Base-by-base conservation (phyloP, 1,140 invertebrate species). In the Triops cancriformis region DNA sequence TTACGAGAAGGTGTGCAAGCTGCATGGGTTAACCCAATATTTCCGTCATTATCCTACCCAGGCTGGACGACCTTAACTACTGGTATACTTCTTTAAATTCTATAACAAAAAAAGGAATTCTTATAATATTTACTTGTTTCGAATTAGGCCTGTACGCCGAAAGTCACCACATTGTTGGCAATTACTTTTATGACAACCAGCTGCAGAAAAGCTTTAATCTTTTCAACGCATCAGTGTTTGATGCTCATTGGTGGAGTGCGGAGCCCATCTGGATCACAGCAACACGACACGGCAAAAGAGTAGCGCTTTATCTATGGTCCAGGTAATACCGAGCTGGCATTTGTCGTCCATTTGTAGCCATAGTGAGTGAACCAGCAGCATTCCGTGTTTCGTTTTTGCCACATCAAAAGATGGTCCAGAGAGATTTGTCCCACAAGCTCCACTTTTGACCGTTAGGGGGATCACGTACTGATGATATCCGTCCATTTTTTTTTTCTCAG, bases 21-120 rank as follows among this genome's bases (percentile, higher is more conserved):
- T 1, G 78, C 82, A 72, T 85, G 81, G 80, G 80, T 83, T 42
- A 80, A 83, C 74, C 80, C 83, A 0, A 78, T 82, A 4, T 83
- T 83, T 78, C 83, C 83, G 0, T 81, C 82, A 7, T 72, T 82
- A 11, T 83, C 82, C 28, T 83, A 83, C 79, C 83, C 83, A 12
- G 78, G 80, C 26, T 84, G 83, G 83, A 83, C 82, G 43, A 82
- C 82, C 10, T 80, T 83, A 9, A 79, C 76, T 27, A 83, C 82
- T 27, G 82, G 83, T 41, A 78, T 0, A 37, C 12, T 42, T n/a
- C 7, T 37, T 37, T 37, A 4, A 7, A n/a, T 6, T 4, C n/a
- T 41, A 4, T 26, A 31, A 1, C 64, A 7, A 23, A 26, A 2
- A 3, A 72, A 23, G 6, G n/a, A 23, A 23, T 26, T 26, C 2